Percentiles rank a stretch among this genome's conserved stretches.
These are phyloP conservation scores for Philaethria dido DNA, from an alignment of 2,888 invertebrate species.

Conservation along the genomic window DNA sequence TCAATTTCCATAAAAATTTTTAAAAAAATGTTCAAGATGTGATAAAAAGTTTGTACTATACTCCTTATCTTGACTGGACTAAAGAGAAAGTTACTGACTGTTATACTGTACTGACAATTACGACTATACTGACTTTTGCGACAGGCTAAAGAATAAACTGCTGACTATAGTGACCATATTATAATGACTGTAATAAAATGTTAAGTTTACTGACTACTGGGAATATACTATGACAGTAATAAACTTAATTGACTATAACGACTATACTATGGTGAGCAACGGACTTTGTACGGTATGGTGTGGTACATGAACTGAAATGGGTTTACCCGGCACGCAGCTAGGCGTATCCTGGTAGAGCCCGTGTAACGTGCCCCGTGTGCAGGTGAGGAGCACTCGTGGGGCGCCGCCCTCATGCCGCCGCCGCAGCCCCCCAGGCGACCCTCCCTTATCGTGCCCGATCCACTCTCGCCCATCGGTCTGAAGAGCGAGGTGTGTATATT, in stretches of 20 bases:
- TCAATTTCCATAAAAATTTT: background rate
- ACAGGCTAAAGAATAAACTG: too few species aligned
- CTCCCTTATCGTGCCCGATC: conserved; percentile 84
- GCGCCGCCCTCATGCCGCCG: conserved; percentile 87
- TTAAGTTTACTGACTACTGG: too few species aligned
- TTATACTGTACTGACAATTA: background rate
- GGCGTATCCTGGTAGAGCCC: conserved; percentile 26
- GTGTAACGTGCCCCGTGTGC: conserved; percentile 38
- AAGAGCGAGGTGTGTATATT: conserved; percentile 78
- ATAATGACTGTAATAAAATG: too few species aligned
- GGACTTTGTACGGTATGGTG: background rate
- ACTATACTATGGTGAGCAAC: background rate
- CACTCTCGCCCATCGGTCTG: conserved; percentile 81
- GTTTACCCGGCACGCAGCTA: conserved; percentile 45
- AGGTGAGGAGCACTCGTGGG: conserved; percentile 65
- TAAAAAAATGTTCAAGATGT: background rate
- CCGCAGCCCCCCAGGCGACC: conserved; percentile 86
- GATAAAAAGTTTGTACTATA: background rate
- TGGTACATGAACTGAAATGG: conserved; percentile 40
- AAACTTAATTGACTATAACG: background rate
- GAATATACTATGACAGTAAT: too few species aligned
- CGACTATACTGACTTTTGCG: background rate
- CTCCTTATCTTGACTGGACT: too few species aligned
- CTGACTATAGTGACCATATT: too few species aligned
- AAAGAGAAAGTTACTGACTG: too few species aligned